Percentiles rank a stretch among this genome's conserved stretches.
These are phyloP conservation scores for Bujurquina vittata DNA, from an alignment of 2,113 vertebrate genomes.

Conservation along the genomic window DNA sequence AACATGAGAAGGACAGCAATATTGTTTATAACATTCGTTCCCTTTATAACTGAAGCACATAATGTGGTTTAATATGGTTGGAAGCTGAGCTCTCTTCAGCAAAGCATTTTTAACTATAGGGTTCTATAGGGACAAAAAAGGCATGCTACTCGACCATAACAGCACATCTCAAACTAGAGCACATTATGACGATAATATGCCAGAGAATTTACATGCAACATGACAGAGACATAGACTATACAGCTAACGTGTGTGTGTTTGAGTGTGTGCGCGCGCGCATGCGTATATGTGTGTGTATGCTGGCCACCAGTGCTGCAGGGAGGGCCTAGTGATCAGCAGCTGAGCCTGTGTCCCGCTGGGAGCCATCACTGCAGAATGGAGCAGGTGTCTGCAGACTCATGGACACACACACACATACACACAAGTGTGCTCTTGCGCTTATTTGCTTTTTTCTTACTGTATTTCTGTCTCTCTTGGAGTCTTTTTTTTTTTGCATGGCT, in stretches of 20 bases:
- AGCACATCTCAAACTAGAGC: slow-evolving; percentile 3
- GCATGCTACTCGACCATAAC: not conserved
- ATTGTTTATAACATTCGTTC: not conserved
- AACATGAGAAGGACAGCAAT: not conserved
- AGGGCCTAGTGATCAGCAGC: slow-evolving; percentile 79
- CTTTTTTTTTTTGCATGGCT: slow-evolving; percentile 3
- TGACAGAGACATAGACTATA: slow-evolving; percentile 14
- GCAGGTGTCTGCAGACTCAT: slow-evolving; percentile 80
- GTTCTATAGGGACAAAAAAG: not conserved
- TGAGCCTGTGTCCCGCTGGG: slow-evolving; percentile 79
- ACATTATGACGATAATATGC: not conserved
- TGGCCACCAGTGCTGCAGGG: slow-evolving; percentile 76
- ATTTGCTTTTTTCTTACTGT: slow-evolving; percentile 21
- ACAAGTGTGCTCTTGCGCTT: slow-evolving; percentile 15
- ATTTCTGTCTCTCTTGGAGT: slow-evolving; percentile 2
- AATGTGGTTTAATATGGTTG: not conserved
- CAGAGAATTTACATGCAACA: slow-evolving; percentile 28
- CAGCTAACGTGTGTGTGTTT: not conserved
- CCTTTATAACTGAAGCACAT: not conserved
- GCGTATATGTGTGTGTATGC: slow-evolving; percentile 15
- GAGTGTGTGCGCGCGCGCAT: not conserved
- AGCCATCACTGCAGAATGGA: slow-evolving; percentile 78
- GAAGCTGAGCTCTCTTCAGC: not conserved
- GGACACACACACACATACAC: slow-evolving; percentile 25
- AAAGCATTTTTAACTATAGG: not conserved